A percentile compares a stretch with the other conserved stretches of the same genome.
Conservation (phyloP, 1,140 invertebrate genomes). For the Caenorhabditis elegans region WBcel235 BX284606.5:5527001-5527500, state of each 20-base stretch:
- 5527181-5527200: slow-evolving; percentile 19
- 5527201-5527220: not conserved
- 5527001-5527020: not conserved
- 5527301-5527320: slow-evolving; percentile 35
- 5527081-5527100: slow-evolving; percentile 33
- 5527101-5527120: not conserved
- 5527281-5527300: slow-evolving; percentile 43
- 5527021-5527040: not conserved
- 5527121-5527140: slow-evolving; percentile 22
- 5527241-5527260: slow-evolving; percentile 49
- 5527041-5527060: slow-evolving; percentile 44
- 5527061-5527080: slow-evolving; percentile 49
- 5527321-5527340: slow-evolving; percentile 26
- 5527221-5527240: slow-evolving; percentile 18
- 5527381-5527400: not conserved
- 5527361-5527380: slow-evolving; percentile 36
- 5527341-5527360: slow-evolving; percentile 40
- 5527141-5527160: slow-evolving; percentile 34
- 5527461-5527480: slow-evolving; percentile 52
- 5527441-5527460: slow-evolving; percentile 43
- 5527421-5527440: slow-evolving; percentile 47
- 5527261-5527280: slow-evolving; percentile 37
- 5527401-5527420: not conserved
- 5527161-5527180: slow-evolving; percentile 25
- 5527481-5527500: slow-evolving; percentile 50